These are phyloP conservation scores for Madoqua kirkii DNA, from an alignment of 2,113 vertebrate species.

Conservation along the genomic window DNA sequence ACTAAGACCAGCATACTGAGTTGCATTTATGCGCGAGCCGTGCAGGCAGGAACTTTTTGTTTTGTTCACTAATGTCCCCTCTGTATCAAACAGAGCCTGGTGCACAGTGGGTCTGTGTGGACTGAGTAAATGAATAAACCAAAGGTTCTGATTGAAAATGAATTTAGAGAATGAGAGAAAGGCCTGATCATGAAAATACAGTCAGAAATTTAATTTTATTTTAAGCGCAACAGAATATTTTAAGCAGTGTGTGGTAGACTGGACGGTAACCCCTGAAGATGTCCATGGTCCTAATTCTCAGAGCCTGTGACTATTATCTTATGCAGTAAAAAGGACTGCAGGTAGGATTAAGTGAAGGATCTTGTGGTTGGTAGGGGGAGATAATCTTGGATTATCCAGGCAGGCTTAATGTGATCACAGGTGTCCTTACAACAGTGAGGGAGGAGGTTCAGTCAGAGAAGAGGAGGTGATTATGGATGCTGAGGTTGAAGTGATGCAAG, in stretches of 20 bases:
- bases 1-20: fast-evolving
- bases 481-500: fast-evolving
- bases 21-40: fast-evolving
- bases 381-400: not conserved
- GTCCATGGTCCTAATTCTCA: not conserved
- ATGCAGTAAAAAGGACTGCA: not conserved
- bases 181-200: not conserved
- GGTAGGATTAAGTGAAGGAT: not conserved
- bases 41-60: not conserved
- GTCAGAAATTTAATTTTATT: not conserved
- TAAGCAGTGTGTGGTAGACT: not conserved
- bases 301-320: not conserved
- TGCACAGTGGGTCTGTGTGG: not conserved
- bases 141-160: not conserved
- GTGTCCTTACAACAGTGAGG: not conserved
- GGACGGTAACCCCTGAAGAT: not conserved
- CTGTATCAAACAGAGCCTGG: not conserved
- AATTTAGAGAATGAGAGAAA: not conserved
- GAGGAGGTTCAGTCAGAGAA: not conserved
- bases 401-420: not conserved
- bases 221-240: not conserved
- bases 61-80: not conserved
- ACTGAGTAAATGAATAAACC: not conserved
- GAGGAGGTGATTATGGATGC: not conserved
- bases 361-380: not conserved